Conservation (phyloP, 2,888 invertebrate species). For the Drosophila flavopinicola region DNA sequence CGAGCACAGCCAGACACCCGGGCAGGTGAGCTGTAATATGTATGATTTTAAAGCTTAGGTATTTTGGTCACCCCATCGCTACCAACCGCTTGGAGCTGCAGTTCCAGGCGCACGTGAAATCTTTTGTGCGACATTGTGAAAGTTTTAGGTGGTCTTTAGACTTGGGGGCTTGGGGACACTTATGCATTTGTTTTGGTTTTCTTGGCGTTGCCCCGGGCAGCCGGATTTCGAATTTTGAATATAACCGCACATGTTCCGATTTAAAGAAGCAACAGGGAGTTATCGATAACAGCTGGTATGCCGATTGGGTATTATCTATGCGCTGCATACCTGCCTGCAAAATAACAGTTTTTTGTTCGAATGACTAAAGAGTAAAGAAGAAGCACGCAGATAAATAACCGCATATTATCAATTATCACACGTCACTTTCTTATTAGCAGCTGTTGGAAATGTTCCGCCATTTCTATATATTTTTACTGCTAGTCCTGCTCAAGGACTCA, state of each 20-base stretch:
- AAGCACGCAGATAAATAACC: conserved; percentile 11
- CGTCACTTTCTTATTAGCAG: conserved; percentile 56
- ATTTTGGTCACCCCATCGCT: background rate
- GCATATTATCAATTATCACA: conserved; percentile 37
- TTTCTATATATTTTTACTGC: conserved; percentile 29
- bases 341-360: conserved; percentile 19
- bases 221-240: conserved; percentile 34
- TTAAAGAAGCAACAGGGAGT: background rate
- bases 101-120: conserved; percentile 77
- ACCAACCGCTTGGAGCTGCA: conserved; percentile 83
- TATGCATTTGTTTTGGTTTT: conserved; percentile 60
- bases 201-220: conserved; percentile 57
- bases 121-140: conserved; percentile 65
- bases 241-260: conserved; percentile 12
- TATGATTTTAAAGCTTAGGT: background rate
- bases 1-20: conserved; percentile 84
- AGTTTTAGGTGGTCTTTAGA: conserved; percentile 19
- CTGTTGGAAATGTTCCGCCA: conserved; percentile 50
- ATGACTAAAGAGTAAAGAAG: conserved; percentile 26
- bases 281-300: conserved; percentile 25
- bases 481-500: conserved; percentile 9
- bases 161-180: conserved; percentile 39
- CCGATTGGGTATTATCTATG: background rate
- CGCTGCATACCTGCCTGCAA: background rate
- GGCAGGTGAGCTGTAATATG: conserved; percentile 81